Evolutionary conservation across 2,888 invertebrate species (phyloP).

Genomic region (Microdon myrmicae): DNA sequence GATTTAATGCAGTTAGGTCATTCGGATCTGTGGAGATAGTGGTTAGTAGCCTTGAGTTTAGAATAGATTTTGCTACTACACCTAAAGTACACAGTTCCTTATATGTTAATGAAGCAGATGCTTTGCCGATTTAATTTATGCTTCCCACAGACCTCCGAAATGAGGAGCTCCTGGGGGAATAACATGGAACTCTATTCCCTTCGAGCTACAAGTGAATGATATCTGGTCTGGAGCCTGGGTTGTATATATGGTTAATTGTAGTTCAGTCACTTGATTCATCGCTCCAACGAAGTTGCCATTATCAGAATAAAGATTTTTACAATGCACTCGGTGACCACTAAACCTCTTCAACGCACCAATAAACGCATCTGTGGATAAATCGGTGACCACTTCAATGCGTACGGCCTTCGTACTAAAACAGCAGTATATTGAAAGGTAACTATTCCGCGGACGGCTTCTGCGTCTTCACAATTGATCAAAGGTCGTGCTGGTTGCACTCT

Average conservation of each 20-base stretch:
- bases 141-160: constrained; percentile 39
- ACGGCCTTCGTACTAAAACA: neutral
- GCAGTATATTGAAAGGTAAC: too few species aligned
- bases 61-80: neutral
- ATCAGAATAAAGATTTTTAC: neutral
- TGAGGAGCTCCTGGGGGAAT: neutral
- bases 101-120: neutral
- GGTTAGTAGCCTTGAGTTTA: neutral
- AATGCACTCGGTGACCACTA: neutral
- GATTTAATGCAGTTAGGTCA: neutral
- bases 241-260: neutral
- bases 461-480: too few species aligned
- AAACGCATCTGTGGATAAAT: neutral
- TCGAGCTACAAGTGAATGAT: neutral
- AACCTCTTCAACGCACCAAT: neutral
- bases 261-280: neutral
- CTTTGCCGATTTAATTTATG: constrained; percentile 13
- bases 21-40: neutral
- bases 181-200: constrained; percentile 1
- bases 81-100: neutral
- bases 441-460: too few species aligned
- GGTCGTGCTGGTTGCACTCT: too few species aligned
- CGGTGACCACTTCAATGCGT: neutral
- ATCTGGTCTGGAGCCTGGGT: neutral
- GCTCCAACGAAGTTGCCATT: neutral